Percentiles rank a stretch among this genome's conserved stretches.
Evolutionary conservation across 2,888 invertebrate genomes (phyloP).

Genomic region (Aspidiotus rigidus): DNA sequence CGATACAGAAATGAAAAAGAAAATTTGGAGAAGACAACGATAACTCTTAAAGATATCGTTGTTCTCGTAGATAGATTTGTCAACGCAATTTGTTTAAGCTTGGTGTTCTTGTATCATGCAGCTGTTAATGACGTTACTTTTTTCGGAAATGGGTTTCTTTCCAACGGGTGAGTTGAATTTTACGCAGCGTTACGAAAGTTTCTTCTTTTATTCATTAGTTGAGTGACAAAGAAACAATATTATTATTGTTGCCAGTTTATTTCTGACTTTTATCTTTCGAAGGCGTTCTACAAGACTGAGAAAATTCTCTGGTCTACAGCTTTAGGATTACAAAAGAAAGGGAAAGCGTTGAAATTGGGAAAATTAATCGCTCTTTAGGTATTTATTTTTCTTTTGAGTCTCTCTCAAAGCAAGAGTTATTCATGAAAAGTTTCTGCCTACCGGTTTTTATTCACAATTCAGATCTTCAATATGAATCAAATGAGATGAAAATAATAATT

Average conservation of each 20-base stretch:
- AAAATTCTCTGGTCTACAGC: no score
- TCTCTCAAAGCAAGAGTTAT: not conserved
- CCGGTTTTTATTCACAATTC: no score
- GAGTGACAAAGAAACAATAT: no score
- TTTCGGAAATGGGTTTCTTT: not conserved
- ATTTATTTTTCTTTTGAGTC: not conserved
- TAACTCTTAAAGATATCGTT: not conserved
- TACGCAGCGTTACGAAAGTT: no score
- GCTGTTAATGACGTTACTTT: slow-evolving; percentile 20
- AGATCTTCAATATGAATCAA: not conserved
- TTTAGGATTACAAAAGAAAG: no score
- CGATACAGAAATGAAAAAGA: no score
- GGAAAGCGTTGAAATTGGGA: no score
- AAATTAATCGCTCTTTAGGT: no score
- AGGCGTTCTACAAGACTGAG: not conserved
- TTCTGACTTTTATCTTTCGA: not conserved
- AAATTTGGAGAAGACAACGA: not conserved
- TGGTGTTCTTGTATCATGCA: slow-evolving; percentile 10
- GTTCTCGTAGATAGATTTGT: not conserved
- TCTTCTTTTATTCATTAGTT: not conserved
- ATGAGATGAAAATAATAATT: no score
- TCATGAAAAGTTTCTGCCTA: no score
- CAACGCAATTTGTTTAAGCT: slow-evolving; percentile 5
- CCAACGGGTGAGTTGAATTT: slow-evolving; percentile 1
- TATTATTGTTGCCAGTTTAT: not conserved